These are phyloP conservation scores for Apolygus lucorum DNA, from an alignment of 1,140 invertebrate genomes.

Conservation along the genomic window DNA sequence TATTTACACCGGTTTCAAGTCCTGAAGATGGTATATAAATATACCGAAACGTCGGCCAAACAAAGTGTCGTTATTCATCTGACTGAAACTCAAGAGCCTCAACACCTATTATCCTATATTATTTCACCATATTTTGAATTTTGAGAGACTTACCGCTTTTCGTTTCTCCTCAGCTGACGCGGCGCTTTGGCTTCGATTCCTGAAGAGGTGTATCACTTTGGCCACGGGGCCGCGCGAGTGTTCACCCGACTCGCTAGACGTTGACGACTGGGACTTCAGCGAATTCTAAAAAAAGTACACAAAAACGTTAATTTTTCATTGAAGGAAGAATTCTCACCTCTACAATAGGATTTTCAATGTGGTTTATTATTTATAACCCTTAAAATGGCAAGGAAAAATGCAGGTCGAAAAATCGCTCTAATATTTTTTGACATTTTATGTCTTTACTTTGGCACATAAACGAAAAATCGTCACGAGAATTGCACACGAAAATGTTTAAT, in stretches of 20 bases:
- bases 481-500: too few species aligned
- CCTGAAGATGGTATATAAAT: too few species aligned
- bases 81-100: too few species aligned
- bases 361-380: background rate
- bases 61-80: too few species aligned
- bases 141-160: constrained; percentile 58
- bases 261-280: constrained; percentile 37
- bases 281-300: constrained; percentile 38
- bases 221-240: constrained; percentile 56
- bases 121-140: constrained; percentile 7
- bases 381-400: too few species aligned
- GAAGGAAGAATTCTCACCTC: background rate
- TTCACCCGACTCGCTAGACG: constrained; percentile 28
- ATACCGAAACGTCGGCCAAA: too few species aligned
- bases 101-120: too few species aligned
- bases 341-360: background rate
- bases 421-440: too few species aligned
- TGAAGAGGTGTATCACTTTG: constrained; percentile 84
- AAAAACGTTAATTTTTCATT: constrained; percentile 11
- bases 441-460: too few species aligned
- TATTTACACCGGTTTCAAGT: too few species aligned
- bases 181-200: constrained; percentile 64
- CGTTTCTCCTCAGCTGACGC: constrained; percentile 60
- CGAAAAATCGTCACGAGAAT: too few species aligned
- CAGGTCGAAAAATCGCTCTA: too few species aligned